phyloP scores from a whole-genome alignment of 2,797 vertebrate species.

The Sparidentex hasta region DNA sequence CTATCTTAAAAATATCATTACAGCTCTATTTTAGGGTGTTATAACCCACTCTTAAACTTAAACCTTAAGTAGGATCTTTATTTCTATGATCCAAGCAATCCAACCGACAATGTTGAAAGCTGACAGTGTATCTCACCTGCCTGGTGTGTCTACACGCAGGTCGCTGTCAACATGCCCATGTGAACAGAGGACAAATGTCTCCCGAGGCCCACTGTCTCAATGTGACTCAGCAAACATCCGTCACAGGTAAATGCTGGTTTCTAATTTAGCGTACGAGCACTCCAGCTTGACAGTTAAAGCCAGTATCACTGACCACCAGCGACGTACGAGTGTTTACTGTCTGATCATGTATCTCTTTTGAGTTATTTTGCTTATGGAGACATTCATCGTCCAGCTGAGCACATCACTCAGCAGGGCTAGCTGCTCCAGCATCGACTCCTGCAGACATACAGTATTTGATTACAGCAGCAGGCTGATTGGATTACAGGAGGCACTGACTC shows the following conservation, averaged over 20 bases:
- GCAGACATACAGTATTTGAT: slow-evolving; percentile 77
- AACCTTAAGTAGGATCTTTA: background rate
- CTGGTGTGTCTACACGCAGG: background rate
- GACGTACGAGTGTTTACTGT: slow-evolving; percentile 23
- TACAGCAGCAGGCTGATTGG: slow-evolving; percentile 78
- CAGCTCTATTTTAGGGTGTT: background rate
- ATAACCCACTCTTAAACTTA: background rate
- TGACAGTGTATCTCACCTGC: too few relatives aligned
- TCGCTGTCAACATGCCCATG: background rate
- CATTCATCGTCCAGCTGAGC: slow-evolving; percentile 72
- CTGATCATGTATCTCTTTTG: slow-evolving; percentile 35
- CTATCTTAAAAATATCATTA: background rate
- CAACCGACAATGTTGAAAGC: background rate
- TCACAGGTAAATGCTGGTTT: background rate
- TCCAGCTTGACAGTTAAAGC: background rate
- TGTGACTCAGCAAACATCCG: background rate
- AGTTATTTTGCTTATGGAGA: slow-evolving; percentile 58
- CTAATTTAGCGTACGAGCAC: background rate
- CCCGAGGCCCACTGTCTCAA: background rate
- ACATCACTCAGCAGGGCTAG: slow-evolving; percentile 74
- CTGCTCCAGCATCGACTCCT: slow-evolving; percentile 52
- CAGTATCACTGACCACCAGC: slow-evolving; percentile 6
- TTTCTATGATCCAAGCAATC: background rate
- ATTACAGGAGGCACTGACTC: slow-evolving; percentile 74
- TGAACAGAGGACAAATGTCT: background rate